A percentile compares a stretch with the other conserved stretches of the same genome.
phyloP scores from a whole-genome alignment of 2,797 vertebrate species.

The Vespertilio murinus region DNA sequence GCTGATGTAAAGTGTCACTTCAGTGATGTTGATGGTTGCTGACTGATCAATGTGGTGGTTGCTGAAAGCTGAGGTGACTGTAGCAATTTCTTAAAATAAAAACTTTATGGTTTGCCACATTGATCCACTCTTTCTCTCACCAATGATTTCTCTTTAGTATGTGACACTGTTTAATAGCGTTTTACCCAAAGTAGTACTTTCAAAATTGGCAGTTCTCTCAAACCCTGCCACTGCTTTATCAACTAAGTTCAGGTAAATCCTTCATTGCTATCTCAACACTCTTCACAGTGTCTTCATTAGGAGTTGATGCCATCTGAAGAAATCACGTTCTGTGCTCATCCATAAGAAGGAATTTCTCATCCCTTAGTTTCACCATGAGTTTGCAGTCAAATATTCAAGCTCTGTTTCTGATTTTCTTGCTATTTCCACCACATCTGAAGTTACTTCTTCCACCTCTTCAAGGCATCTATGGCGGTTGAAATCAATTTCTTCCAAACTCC shows the following conservation, averaged over 20 bases:
- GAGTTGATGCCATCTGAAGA: not conserved
- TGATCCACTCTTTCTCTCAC: not conserved
- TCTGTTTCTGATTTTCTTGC: not conserved
- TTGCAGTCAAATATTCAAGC: not conserved
- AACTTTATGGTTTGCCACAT: not conserved
- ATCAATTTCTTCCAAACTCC: not conserved
- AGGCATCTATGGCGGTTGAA: not conserved
- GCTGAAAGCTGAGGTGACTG: not conserved
- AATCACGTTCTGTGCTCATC: not conserved
- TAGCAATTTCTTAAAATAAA: not conserved
- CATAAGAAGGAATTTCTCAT: not conserved
- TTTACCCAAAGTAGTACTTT: not conserved
- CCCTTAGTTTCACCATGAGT: not conserved
- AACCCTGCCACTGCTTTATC: not conserved
- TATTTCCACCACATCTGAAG: not conserved
- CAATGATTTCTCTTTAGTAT: not conserved
- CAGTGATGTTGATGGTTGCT: not conserved
- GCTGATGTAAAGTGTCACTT: not conserved
- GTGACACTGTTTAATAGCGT: not conserved
- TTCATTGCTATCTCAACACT: not conserved
- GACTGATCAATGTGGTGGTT: not conserved
- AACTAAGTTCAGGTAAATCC: not conserved
- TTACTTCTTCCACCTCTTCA: not conserved
- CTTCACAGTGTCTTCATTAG: not conserved
- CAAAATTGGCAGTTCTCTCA: not conserved